phyloP scores from a whole-genome alignment of 2,888 invertebrate species.

The Leptogaster cylindrica region DNA sequence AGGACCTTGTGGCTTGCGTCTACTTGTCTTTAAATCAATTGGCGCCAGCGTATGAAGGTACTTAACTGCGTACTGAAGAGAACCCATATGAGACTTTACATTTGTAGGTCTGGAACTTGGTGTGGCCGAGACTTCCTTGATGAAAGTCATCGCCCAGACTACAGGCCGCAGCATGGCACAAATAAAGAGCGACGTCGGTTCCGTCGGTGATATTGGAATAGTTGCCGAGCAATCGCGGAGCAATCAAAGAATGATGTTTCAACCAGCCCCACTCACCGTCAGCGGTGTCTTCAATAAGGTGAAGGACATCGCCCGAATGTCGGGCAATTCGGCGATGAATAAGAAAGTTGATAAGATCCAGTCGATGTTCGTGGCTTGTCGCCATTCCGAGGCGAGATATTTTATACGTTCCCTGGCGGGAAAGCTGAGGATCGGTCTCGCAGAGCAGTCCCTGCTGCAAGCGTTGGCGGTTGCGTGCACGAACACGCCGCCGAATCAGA shows the following conservation, averaged over 20 bases:
- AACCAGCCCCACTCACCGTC: constrained; percentile 79
- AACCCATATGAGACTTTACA: no score
- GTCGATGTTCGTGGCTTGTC: constrained; percentile 89
- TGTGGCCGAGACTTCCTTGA: constrained; percentile 91
- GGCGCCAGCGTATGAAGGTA: constrained; percentile 94
- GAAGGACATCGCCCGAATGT: constrained; percentile 84
- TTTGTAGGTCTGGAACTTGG: constrained; percentile 77
- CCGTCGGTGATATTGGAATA: constrained; percentile 85
- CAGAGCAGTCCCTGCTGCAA: constrained; percentile 93
- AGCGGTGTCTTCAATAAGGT: constrained; percentile 80
- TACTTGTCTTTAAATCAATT: constrained; percentile 96
- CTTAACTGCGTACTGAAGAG: not conserved
- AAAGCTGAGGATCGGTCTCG: constrained; percentile 93
- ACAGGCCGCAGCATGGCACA: constrained; percentile 86
- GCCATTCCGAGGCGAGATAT: constrained; percentile 85
- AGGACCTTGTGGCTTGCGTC: constrained; percentile 88
- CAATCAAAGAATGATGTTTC: constrained; percentile 87
- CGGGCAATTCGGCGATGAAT: constrained; percentile 76
- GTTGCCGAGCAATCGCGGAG: constrained; percentile 86
- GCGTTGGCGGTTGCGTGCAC: constrained; percentile 87
- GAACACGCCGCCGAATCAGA: constrained; percentile 76
- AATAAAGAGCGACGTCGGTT: constrained; percentile 69
- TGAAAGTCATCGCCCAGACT: constrained; percentile 91
- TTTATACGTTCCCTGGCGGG: constrained; percentile 90
- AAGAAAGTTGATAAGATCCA: constrained; percentile 93